These are phyloP conservation scores for Spheniscus humboldti DNA, from an alignment of 2,797 vertebrate species.

Conservation along the genomic window DNA sequence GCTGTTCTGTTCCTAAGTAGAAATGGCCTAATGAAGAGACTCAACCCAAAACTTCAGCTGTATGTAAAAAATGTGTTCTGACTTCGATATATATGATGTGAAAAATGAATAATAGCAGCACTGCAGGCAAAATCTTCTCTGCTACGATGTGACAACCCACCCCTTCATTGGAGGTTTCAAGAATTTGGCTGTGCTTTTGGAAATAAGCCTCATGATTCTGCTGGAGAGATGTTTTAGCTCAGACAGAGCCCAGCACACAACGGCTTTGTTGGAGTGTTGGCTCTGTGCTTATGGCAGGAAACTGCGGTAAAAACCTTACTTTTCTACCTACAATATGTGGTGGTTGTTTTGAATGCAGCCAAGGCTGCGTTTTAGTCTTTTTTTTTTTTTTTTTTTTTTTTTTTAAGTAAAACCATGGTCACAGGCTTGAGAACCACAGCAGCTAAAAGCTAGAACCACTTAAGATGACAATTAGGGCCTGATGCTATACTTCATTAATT, in stretches of 20 bases:
- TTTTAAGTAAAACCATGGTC: neutral
- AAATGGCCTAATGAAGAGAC: neutral
- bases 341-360: neutral
- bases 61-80: neutral
- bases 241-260: neutral
- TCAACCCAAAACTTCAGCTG: neutral
- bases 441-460: neutral
- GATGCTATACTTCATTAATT: neutral
- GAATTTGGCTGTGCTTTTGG: neutral
- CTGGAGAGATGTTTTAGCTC: neutral
- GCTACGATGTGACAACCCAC: neutral
- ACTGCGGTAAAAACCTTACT: neutral
- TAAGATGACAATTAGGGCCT: neutral
- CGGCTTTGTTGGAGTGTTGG: neutral
- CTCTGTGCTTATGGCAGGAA: neutral
- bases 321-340: neutral
- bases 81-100: neutral
- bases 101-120: constrained; percentile 31
- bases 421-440: neutral
- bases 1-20: neutral
- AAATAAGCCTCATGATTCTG: neutral
- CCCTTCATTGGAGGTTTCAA: neutral
- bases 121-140: constrained; percentile 6
- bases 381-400: neutral
- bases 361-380: neutral